These are phyloP conservation scores for Thaumatotibia leucotreta DNA, from an alignment of 1,140 invertebrate genomes.

Conservation along the genomic window DNA sequence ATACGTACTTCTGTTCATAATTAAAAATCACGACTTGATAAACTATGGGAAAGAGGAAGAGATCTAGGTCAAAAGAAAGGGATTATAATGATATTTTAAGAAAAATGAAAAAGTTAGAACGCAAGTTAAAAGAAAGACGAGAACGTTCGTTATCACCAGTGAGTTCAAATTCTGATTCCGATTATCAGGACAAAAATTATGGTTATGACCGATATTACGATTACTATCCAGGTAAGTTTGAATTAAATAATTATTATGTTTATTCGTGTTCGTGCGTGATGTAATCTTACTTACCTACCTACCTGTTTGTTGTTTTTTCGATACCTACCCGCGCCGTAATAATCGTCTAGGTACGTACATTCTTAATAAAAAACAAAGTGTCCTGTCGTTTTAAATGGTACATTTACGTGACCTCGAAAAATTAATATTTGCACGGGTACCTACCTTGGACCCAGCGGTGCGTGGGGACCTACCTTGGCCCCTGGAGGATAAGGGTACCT, in stretches of 20 bases:
- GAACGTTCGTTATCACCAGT: not conserved
- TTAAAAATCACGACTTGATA: no score
- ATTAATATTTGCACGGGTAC: not conserved
- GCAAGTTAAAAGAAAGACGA: not conserved
- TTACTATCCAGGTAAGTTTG: not conserved
- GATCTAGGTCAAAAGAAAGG: not conserved
- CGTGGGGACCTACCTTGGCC: not conserved
- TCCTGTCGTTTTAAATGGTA: not conserved
- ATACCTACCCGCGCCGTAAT: no score
- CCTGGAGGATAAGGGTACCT: not conserved
- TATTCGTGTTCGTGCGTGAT: not conserved
- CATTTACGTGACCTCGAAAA: not conserved
- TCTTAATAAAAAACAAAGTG: no score
- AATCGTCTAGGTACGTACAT: not conserved
- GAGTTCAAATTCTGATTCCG: not conserved
- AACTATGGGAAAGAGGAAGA: not conserved
- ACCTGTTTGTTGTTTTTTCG: no score
- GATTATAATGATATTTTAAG: not conserved
- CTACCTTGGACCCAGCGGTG: not conserved
- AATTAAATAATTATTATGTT: not conserved
- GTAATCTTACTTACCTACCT: not conserved
- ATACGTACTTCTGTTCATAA: no score
- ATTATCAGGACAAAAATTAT: not conserved
- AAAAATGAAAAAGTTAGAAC: not conserved
- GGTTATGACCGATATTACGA: not conserved